Conservation (phyloP, 1,140 invertebrate species). For the Whitmania pigra region DNA sequence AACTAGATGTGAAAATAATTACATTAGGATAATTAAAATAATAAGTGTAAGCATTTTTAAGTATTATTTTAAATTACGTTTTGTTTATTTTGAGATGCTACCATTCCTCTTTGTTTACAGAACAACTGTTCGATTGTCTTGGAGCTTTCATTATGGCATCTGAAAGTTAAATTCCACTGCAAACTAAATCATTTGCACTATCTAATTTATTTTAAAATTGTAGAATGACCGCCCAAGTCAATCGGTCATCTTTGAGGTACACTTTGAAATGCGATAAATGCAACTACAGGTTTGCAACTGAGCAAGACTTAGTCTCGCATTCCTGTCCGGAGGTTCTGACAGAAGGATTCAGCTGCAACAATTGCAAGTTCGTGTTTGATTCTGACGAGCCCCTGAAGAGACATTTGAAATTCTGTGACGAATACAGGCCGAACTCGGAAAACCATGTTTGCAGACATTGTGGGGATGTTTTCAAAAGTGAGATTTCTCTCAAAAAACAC, state of each 20-base stretch:
- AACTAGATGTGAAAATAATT: too few relatives aligned
- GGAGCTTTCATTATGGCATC: too few relatives aligned
- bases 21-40: too few relatives aligned
- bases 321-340: neutral
- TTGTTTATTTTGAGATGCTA: too few relatives aligned
- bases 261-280: slow-evolving; percentile 11
- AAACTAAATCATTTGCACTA: too few relatives aligned
- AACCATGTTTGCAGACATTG: slow-evolving; percentile 14
- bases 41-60: too few relatives aligned
- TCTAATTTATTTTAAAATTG: too few relatives aligned
- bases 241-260: slow-evolving; percentile 9
- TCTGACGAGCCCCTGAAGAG: slow-evolving; percentile 9
- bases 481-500: neutral
- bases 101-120: too few relatives aligned
- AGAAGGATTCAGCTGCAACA: slow-evolving; percentile 2
- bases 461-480: slow-evolving; percentile 13
- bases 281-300: slow-evolving; percentile 18
- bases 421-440: neutral
- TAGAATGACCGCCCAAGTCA: neutral
- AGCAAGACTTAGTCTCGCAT: slow-evolving; percentile 7
- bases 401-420: slow-evolving; percentile 6
- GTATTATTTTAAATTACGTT: too few relatives aligned
- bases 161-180: too few relatives aligned
- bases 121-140: too few relatives aligned
- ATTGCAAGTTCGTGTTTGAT: slow-evolving; percentile 11